Conservation (phyloP, 2,113 vertebrate species). For the Eclectus roratus region DNA sequence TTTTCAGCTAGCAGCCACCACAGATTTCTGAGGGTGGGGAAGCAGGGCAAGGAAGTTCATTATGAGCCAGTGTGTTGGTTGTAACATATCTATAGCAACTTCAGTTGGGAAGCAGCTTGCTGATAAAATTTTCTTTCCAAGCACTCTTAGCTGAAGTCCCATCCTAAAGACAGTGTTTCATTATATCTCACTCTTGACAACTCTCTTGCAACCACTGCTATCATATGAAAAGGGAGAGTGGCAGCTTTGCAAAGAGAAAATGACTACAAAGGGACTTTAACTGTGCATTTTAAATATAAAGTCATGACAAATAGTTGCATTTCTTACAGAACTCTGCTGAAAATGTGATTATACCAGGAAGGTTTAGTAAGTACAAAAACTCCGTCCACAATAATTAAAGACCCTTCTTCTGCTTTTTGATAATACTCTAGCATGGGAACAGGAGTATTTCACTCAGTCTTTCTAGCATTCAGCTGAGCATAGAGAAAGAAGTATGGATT, state of each 20-base stretch:
- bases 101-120: neutral
- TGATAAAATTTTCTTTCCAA: neutral
- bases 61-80: neutral
- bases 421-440: neutral
- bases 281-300: neutral
- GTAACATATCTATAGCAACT: neutral
- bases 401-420: neutral
- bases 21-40: slow-evolving; percentile 14
- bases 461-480: neutral
- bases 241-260: neutral
- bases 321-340: neutral
- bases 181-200: neutral
- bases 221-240: neutral
- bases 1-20: neutral
- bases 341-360: neutral
- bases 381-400: neutral
- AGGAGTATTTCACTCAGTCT: neutral
- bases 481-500: neutral
- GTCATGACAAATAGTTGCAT: neutral
- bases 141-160: neutral
- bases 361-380: neutral
- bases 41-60: slow-evolving; percentile 11
- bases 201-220: neutral
- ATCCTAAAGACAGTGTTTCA: neutral
- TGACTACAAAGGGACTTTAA: neutral